Conservation (phyloP, 2,113 vertebrate genomes). For the Perca fluviatilis region DNA sequence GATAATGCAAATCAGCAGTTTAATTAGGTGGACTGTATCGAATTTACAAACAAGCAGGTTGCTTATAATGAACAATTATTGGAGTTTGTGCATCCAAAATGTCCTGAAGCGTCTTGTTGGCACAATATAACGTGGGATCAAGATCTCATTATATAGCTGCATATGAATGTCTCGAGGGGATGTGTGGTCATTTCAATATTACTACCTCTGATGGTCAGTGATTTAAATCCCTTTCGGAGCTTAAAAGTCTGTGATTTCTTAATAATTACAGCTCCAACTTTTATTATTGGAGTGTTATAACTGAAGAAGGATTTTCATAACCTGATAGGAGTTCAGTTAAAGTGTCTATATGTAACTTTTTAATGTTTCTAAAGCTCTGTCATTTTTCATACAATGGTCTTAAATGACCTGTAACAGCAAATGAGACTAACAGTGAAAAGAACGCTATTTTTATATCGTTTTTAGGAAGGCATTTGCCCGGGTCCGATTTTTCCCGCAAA, state of each 20-base stretch:
- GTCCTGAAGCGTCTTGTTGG: neutral
- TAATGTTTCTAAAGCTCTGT: no score
- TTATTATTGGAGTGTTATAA: no score
- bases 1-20: constrained; percentile 17
- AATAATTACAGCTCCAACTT: neutral
- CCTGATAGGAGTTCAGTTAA: neutral
- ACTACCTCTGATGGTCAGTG: neutral
- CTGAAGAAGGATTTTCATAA: neutral
- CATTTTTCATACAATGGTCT: no score
- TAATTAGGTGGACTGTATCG: neutral
- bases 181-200: neutral
- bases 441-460: no score
- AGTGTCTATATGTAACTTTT: no score
- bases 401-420: no score
- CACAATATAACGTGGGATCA: neutral
- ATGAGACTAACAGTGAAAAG: no score
- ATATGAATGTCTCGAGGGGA: neutral
- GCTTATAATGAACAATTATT: constrained; percentile 10
- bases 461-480: no score
- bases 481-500: no score
- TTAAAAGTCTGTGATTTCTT: neutral
- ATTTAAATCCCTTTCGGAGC: neutral
- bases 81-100: neutral
- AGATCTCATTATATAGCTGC: constrained; percentile 1
- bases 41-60: constrained; percentile 13